Percentiles rank a stretch among this genome's conserved stretches.
phyloP scores from a whole-genome alignment of 2,113 vertebrate species.

The Patagioenas fasciata region DNA sequence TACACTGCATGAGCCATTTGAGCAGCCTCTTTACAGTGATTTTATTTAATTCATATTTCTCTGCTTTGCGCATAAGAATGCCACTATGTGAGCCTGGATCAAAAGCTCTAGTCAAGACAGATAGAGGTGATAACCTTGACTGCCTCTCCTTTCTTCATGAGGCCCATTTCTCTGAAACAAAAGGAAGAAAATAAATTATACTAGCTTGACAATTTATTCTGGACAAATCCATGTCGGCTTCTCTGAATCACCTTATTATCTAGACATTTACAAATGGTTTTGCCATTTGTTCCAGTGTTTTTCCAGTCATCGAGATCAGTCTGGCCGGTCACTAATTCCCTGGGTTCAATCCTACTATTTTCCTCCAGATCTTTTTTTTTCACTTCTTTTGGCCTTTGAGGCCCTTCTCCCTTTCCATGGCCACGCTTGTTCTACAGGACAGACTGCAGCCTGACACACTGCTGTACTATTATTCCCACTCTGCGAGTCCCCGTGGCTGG shows the following conservation, averaged over 20 bases:
- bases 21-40: not conserved
- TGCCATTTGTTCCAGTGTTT: slow-evolving; percentile 1
- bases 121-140: slow-evolving; percentile 3
- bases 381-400: not conserved
- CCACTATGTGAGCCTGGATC: not conserved
- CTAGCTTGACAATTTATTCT: slow-evolving; percentile 16
- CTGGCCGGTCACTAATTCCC: not conserved
- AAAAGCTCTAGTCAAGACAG: slow-evolving; percentile 22
- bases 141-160: not conserved
- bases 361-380: not conserved
- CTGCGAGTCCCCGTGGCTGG: rapidly evolving
- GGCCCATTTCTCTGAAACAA: not conserved
- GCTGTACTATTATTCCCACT: not conserved
- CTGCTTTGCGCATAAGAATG: not conserved
- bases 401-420: not conserved
- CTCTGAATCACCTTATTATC: slow-evolving; percentile 12
- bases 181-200: not conserved
- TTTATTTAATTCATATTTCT: not conserved
- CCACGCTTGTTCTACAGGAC: not conserved
- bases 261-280: not conserved
- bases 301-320: not conserved
- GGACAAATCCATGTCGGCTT: not conserved
- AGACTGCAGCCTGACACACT: not conserved
- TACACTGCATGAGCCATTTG: not conserved
- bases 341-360: not conserved